Evolutionary conservation across 2,888 invertebrate species (phyloP).

Genomic region (Drosophila kambysellisi): DNA sequence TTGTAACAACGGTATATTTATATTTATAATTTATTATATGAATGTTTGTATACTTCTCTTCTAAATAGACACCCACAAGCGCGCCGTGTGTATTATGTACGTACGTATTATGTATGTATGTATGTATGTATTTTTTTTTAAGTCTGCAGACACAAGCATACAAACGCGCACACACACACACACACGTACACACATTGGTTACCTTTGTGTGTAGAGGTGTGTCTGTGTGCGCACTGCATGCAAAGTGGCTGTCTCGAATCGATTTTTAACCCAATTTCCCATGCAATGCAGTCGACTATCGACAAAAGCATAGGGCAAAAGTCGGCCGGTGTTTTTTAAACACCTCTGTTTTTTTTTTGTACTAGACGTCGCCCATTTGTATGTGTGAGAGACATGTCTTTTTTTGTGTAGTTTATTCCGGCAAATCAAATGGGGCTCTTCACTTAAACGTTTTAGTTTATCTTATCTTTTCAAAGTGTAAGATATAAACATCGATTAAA

Average conservation of each 20-base stretch:
- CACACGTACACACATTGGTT: conserved; percentile 4
- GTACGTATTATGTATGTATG: conserved; percentile 9
- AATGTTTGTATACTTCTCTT: conserved; percentile 62
- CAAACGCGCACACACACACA: conserved; percentile 13
- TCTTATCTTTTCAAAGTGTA: conserved; percentile 9
- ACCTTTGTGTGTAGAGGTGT: conserved; percentile 29
- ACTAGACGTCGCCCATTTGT: not conserved
- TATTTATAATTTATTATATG: conserved; percentile 33
- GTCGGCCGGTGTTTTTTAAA: conserved; percentile 11
- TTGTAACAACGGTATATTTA: conserved; percentile 46
- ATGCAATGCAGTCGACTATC: conserved; percentile 50
- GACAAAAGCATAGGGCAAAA: conserved; percentile 15
- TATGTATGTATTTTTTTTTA: conserved; percentile 38
- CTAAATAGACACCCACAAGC: conserved; percentile 59
- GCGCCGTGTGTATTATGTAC: conserved; percentile 44
- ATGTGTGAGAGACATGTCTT: conserved; percentile 5
- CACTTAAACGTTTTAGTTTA: not conserved
- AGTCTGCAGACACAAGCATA: conserved; percentile 45
- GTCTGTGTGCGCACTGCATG: conserved; percentile 50
- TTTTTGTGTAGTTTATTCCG: not conserved
- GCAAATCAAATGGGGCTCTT: not conserved
- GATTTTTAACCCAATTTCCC: conserved; percentile 69
- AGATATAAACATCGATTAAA: not conserved
- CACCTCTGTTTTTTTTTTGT: not conserved
- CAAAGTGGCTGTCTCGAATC: conserved; percentile 63